These are phyloP conservation scores for Agonopterix heracliana DNA, from an alignment of 2,888 invertebrate species.

Conservation along the genomic window DNA sequence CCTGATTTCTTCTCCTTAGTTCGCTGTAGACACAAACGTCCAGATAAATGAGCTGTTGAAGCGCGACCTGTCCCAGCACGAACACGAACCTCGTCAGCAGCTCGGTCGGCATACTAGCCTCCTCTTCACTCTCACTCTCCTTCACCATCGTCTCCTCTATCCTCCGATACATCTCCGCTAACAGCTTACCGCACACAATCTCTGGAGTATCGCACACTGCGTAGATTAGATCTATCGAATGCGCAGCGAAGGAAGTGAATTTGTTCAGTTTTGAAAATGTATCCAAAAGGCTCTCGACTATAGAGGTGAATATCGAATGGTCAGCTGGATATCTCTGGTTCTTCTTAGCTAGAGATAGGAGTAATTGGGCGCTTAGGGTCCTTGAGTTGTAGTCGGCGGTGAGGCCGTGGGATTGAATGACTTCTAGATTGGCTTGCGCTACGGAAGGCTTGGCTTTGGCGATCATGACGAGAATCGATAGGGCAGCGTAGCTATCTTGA, in stretches of 20 bases:
- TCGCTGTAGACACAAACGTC: conserved; percentile 91
- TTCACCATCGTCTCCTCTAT: conserved; percentile 57
- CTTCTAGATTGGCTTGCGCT: conserved; percentile 81
- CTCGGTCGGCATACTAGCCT: conserved; percentile 46
- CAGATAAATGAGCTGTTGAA: conserved; percentile 87
- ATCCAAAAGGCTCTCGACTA: conserved; percentile 61
- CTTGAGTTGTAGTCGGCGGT: conserved; percentile 65
- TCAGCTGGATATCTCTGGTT: conserved; percentile 56
- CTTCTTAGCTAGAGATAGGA: conserved; percentile 50
- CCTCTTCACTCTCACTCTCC: conserved; percentile 45
- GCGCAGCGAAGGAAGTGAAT: conserved; percentile 70
- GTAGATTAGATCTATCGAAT: conserved; percentile 72
- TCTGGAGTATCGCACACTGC: conserved; percentile 77
- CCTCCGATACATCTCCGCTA: conserved; percentile 62
- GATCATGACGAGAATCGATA: conserved; percentile 87
- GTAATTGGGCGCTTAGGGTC: conserved; percentile 50
- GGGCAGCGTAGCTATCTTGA: conserved; percentile 83
- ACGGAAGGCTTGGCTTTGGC: conserved; percentile 76
- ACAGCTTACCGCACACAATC: conserved; percentile 60
- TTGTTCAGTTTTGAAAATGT: conserved; percentile 63
- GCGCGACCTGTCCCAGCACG: conserved; percentile 85
- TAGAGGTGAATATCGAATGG: conserved; percentile 45
- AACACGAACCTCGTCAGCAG: conserved; percentile 73
- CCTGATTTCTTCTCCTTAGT: conserved; percentile 74
- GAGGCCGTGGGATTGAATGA: conserved; percentile 84